Base-by-base conservation (phyloP, 2,797 vertebrate species). In the Mus caroli region DNA sequence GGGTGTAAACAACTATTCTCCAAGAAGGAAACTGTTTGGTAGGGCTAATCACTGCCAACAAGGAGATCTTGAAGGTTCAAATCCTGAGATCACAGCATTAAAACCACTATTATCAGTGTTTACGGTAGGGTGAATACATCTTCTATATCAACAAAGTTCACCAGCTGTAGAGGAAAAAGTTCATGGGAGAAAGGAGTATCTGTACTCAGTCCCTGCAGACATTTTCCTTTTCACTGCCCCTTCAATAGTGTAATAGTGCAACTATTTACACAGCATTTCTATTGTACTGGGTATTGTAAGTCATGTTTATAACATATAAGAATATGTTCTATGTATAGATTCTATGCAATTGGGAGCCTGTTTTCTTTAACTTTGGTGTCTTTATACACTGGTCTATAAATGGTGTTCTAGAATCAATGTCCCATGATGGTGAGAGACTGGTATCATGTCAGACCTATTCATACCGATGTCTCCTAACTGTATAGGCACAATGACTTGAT, bases 31-130 rank as follows among this genome's bases (percentile, higher is more conserved):
- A 86, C 15, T 76, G 17, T 64, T 84, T 85, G 24, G 37, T 20
- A 34, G 26, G 26, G 24, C 37, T 58, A 71, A 9, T 84, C 31
- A 88, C 76, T 92, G 88, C 80, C 82, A 92, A 79, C 24, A 62
- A 12, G 17, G 24, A 89, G 67, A 34, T 34, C 4, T 91, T 67
- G 77, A 12, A 79, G 88, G 43, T 43, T 95, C 85, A 90, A 89
- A 94, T 94, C 7, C 28, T 91, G 7, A 24, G 43, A 28, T 31
- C 19, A 54, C 24, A 69, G 88, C 89, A 67, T 26, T 86, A 43
- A 90, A 77, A 83, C 56, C 31, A 50, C 22, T 73, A 80, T 91
- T 82, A 90, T 24, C 79, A 37, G 11, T 90, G 76, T 80, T 58
- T 80, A 40, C 8, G 22, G 24, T 31, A 1, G 0, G 52, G 40